These are phyloP conservation scores for Oscheius sp. DNA, from an alignment of 2,888 invertebrate genomes.

Conservation along the genomic window DNA sequence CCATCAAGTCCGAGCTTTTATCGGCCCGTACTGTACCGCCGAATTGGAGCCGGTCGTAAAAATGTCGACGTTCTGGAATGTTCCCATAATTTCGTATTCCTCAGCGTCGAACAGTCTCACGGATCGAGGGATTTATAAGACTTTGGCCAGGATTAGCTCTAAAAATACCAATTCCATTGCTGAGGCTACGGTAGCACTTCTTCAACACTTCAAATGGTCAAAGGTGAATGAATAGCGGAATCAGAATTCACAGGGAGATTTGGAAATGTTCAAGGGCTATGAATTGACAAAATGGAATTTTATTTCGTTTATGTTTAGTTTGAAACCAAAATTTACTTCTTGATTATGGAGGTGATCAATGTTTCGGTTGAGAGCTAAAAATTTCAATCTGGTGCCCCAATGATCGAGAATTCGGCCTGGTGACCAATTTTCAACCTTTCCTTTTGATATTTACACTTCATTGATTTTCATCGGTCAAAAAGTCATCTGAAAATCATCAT, in stretches of 20 bases:
- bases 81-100: slow-evolving; percentile 71
- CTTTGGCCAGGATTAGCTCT: slow-evolving; percentile 67
- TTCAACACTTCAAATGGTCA: slow-evolving; percentile 68
- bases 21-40: slow-evolving; percentile 71
- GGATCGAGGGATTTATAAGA: slow-evolving; percentile 58
- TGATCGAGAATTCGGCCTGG: too few relatives aligned
- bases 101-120: slow-evolving; percentile 63
- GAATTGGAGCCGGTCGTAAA: slow-evolving; percentile 72
- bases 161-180: slow-evolving; percentile 70
- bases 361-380: too few relatives aligned
- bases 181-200: slow-evolving; percentile 61
- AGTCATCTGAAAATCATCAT: too few relatives aligned
- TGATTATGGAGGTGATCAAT: too few relatives aligned
- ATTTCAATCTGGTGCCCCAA: too few relatives aligned
- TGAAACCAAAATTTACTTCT: too few relatives aligned
- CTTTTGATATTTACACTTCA: too few relatives aligned
- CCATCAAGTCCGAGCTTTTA: slow-evolving; percentile 71
- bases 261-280: too few relatives aligned
- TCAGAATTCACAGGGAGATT: background rate
- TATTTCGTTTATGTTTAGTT: too few relatives aligned
- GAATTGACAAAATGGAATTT: too few relatives aligned
- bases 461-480: too few relatives aligned
- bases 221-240: slow-evolving; percentile 44
- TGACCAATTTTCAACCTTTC: too few relatives aligned
- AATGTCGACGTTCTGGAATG: slow-evolving; percentile 72